A percentile compares a stretch with the other conserved stretches of the same genome.
Conservation (phyloP, 23 tunicate species). For the Oikopleura dioica region DNA sequence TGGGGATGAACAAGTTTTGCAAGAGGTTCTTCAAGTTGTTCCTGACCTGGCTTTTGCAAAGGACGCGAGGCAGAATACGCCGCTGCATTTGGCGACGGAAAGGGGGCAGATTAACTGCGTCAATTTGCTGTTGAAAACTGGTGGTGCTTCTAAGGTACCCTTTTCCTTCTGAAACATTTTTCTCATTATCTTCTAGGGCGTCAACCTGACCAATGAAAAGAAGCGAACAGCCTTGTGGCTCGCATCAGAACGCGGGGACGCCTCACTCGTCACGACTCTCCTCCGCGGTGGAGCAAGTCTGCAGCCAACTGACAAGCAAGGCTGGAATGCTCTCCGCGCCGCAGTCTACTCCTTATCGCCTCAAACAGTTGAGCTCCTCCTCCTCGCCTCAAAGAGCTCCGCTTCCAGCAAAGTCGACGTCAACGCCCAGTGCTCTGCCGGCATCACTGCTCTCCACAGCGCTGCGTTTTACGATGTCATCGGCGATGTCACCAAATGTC, state of each 20-base stretch:
- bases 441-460: not conserved
- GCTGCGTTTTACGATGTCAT: not conserved
- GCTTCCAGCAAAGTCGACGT: not conserved
- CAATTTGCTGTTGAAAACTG: not conserved
- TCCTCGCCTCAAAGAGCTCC: too few relatives aligned
- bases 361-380: not conserved
- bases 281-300: not conserved
- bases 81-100: slow-evolving; percentile 1
- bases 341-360: slow-evolving; percentile 3
- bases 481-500: too few relatives aligned
- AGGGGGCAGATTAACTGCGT: not conserved
- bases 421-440: not conserved
- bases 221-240: slow-evolving; percentile 10
- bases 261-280: not conserved
- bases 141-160: not conserved
- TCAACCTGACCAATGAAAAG: not conserved
- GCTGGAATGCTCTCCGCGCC: slow-evolving; percentile 7
- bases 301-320: not conserved
- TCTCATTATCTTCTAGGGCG: too few relatives aligned
- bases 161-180: too few relatives aligned
- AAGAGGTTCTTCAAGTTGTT: not conserved
- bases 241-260: not conserved
- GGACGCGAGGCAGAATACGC: not conserved
- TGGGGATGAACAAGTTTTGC: not conserved
- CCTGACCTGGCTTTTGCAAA: not conserved